Conservation (phyloP, 2,797 vertebrate species). For the Molothrus aeneus region DNA sequence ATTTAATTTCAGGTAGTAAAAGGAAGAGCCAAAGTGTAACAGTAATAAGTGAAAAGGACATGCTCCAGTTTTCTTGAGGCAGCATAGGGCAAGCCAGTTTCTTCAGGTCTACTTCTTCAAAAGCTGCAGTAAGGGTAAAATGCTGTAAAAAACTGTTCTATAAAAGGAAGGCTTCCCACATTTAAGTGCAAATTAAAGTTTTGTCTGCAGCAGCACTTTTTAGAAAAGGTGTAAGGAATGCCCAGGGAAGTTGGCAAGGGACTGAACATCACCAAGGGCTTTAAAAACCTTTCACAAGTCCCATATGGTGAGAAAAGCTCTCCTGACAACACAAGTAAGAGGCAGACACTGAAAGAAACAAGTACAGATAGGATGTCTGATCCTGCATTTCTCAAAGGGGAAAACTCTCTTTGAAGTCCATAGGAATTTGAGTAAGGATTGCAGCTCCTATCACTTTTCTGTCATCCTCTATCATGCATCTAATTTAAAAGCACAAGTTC, state of each 20-base stretch:
- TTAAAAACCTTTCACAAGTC: slow-evolving; percentile 37
- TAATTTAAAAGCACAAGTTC: slow-evolving; percentile 30
- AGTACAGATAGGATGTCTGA: slow-evolving; percentile 21
- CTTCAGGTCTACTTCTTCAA: background rate
- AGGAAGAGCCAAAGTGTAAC: background rate
- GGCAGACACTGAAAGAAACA: background rate
- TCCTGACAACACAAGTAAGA: slow-evolving; percentile 9
- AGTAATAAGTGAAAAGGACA: background rate
- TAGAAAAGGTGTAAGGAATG: slow-evolving; percentile 9
- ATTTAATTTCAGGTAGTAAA: background rate
- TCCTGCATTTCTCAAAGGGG: background rate
- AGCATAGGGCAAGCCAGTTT: background rate
- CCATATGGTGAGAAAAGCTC: slow-evolving; percentile 50
- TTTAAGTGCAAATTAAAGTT: slow-evolving; percentile 33
- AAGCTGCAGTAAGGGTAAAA: background rate
- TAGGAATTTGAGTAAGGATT: background rate
- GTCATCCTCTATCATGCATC: background rate
- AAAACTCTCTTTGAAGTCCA: slow-evolving; percentile 45
- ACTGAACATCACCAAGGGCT: background rate
- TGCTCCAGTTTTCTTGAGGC: background rate
- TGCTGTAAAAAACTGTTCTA: background rate
- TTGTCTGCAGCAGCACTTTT: background rate
- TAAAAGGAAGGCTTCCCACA: slow-evolving; percentile 11
- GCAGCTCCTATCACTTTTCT: slow-evolving; percentile 6
- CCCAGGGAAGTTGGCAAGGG: background rate